These are phyloP conservation scores for Lymantria dispar DNA, from an alignment of 2,888 invertebrate genomes.

Conservation along the genomic window DNA sequence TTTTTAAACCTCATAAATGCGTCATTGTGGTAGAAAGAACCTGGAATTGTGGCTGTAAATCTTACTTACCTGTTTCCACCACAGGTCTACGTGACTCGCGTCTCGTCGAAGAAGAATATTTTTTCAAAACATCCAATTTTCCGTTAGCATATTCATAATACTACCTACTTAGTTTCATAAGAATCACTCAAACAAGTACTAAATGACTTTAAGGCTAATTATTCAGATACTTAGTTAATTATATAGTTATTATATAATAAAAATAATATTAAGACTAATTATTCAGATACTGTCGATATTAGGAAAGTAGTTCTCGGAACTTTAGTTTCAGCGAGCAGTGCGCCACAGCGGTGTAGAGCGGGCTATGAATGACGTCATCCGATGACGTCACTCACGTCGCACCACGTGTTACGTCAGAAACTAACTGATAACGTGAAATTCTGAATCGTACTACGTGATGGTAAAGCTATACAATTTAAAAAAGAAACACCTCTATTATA, in stretches of 20 bases:
- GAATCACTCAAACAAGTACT: too few relatives aligned
- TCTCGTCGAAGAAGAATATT: constrained; percentile 1
- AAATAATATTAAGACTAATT: constrained; percentile 10
- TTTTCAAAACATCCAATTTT: too few relatives aligned
- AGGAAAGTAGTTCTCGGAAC: constrained; percentile 42
- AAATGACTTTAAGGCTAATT: too few relatives aligned
- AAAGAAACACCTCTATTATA: too few relatives aligned
- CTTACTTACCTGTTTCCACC: constrained; percentile 14
- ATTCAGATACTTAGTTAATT: too few relatives aligned
- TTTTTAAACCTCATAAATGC: constrained; percentile 12
- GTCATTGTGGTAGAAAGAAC: constrained; percentile 18
- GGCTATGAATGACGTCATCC: constrained; percentile 52
- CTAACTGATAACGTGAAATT: constrained; percentile 28
- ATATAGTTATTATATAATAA: too few relatives aligned
- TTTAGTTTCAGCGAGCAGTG: constrained; percentile 38
- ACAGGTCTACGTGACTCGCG: constrained; percentile 35
- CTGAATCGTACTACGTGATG: constrained; percentile 9
- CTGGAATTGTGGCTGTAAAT: constrained; percentile 12
- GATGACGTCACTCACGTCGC: constrained; percentile 61
- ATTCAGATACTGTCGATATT: constrained; percentile 32
- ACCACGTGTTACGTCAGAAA: constrained; percentile 52
- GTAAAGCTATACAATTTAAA: not conserved
- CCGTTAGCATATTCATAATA: too few relatives aligned
- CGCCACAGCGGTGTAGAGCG: constrained; percentile 36
- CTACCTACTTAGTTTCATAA: too few relatives aligned